A percentile compares a stretch with the other conserved stretches of the same genome.
phyloP scores from a whole-genome alignment of 2,113 vertebrate species.

The Sigmodon hispidus region DNA sequence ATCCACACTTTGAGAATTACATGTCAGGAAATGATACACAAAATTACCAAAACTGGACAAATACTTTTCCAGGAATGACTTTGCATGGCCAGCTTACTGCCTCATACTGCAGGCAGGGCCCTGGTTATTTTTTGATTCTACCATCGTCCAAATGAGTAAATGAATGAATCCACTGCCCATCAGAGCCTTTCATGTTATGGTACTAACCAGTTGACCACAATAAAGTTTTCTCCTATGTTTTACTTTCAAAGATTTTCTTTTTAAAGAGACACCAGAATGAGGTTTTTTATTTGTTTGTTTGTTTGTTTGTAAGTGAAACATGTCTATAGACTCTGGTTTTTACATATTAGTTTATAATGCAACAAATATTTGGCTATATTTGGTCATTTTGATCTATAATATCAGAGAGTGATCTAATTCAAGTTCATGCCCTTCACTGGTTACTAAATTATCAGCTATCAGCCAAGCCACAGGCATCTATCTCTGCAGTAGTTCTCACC shows the following conservation, averaged over 20 bases:
- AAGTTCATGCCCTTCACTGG: background rate
- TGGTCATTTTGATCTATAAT: background rate
- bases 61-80: background rate
- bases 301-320: constrained; percentile 29
- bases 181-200: background rate
- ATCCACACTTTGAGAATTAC: background rate
- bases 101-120: background rate
- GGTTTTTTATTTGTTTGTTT: too few relatives aligned
- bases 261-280: background rate
- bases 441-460: background rate
- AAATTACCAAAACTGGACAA: background rate
- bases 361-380: background rate
- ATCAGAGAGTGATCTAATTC: background rate
- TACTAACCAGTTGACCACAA: too few relatives aligned
- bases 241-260: background rate
- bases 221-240: background rate
- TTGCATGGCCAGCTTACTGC: background rate
- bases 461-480: background rate
- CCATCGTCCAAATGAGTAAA: background rate
- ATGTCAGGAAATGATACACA: background rate
- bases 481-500: background rate
- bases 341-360: background rate
- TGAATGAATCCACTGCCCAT: background rate
- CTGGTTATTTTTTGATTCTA: background rate
- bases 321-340: background rate